phyloP scores from a whole-genome alignment of 2,888 invertebrate genomes.

The Plagodis dolabraria region DNA sequence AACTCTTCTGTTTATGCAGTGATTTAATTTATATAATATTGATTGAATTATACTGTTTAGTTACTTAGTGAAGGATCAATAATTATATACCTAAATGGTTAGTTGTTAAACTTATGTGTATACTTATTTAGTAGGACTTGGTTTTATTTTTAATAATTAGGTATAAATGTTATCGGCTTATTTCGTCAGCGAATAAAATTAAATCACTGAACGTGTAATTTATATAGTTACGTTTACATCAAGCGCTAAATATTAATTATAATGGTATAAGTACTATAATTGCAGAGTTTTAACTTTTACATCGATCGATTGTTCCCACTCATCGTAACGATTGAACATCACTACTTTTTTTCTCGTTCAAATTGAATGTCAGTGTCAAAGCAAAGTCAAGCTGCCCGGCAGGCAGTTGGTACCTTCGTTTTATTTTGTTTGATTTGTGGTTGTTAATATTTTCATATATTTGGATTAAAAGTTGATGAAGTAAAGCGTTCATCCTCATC shows the following conservation, averaged over 20 bases:
- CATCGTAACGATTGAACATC: neutral
- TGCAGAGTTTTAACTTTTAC: neutral
- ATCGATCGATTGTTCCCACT: neutral
- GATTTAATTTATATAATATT: conserved; percentile 39
- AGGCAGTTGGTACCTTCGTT: neutral
- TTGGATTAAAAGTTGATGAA: too few species aligned
- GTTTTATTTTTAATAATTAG: neutral
- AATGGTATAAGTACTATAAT: too few species aligned
- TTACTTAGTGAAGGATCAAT: conserved; percentile 12
- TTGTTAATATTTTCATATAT: too few species aligned
- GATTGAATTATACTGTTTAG: conserved; percentile 33
- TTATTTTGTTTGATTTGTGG: neutral
- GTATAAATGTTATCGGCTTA: conserved; percentile 4
- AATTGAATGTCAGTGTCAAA: neutral
- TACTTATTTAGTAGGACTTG: conserved; percentile 3
- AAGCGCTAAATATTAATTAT: too few species aligned
- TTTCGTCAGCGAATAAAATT: neutral
- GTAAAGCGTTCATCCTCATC: too few species aligned
- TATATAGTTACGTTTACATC: neutral
- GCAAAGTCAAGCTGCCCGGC: neutral
- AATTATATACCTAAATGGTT: conserved; percentile 49
- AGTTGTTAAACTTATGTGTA: conserved; percentile 19
- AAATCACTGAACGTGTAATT: neutral
- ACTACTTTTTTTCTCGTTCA: neutral
- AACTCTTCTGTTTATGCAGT: conserved; percentile 49